Conservation (phyloP, 2,113 vertebrate genomes). For the Rostratula benghalensis region DNA sequence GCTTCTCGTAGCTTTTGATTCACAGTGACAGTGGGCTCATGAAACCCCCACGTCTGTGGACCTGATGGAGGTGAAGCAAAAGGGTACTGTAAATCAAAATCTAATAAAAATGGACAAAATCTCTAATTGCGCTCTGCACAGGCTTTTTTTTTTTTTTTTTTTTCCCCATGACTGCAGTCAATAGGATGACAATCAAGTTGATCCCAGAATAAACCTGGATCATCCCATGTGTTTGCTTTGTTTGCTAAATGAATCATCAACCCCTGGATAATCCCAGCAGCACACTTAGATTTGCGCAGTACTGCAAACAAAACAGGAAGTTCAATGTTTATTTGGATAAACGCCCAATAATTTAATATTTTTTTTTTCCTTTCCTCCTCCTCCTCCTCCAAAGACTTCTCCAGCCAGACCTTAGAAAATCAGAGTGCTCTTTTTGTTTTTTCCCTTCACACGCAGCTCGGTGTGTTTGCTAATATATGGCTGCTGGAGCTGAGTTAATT, state of each 20-base stretch:
- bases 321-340: background rate
- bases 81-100: background rate
- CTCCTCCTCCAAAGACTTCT: background rate
- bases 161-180: background rate
- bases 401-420: background rate
- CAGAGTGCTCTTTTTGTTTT: background rate
- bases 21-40: rapidly evolving
- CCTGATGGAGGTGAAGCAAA: background rate
- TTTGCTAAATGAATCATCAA: background rate
- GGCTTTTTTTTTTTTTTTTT: background rate
- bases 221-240: background rate
- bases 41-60: background rate
- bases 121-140: background rate
- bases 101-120: background rate
- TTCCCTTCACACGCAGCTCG: background rate
- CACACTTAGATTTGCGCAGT: background rate
- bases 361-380: background rate
- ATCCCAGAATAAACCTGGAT: conserved; percentile 27
- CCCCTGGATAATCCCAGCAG: background rate
- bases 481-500: background rate
- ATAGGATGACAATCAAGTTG: background rate
- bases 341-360: background rate
- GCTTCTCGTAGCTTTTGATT: background rate
- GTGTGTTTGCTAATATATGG: background rate
- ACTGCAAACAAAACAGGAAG: background rate